These are phyloP conservation scores for Drosophila navojoa DNA, from an alignment of 1,140 invertebrate genomes.

Conservation along the genomic window DNA sequence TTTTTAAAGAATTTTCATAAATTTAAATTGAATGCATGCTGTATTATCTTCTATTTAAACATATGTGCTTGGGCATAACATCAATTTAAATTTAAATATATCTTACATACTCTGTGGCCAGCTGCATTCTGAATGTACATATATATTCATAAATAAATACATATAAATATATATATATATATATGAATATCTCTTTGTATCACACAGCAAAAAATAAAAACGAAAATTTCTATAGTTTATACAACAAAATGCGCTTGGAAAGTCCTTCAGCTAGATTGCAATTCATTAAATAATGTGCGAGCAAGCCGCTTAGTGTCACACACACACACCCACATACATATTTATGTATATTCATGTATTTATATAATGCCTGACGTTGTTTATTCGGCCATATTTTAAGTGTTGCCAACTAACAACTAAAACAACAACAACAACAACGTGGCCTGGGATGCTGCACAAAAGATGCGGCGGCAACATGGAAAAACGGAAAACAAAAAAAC, in stretches of 20 bases:
- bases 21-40: too few species aligned
- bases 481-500: slow-evolving; percentile 42
- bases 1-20: too few species aligned
- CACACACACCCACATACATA: slow-evolving; percentile 1
- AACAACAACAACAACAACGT: slow-evolving; percentile 43
- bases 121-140: too few species aligned
- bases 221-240: too few species aligned
- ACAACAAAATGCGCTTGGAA: not conserved
- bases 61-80: too few species aligned
- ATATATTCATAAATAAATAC: too few species aligned
- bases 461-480: slow-evolving; percentile 29
- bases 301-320: slow-evolving; percentile 27
- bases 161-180: too few species aligned
- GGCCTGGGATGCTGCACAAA: slow-evolving; percentile 56
- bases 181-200: too few species aligned
- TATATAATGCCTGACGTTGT: slow-evolving; percentile 66
- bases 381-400: slow-evolving; percentile 64
- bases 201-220: too few species aligned
- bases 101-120: too few species aligned
- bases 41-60: too few species aligned
- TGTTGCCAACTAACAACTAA: slow-evolving; percentile 47
- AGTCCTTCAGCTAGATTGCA: slow-evolving; percentile 35
- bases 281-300: slow-evolving; percentile 46
- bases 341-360: slow-evolving; percentile 51
- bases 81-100: too few species aligned